phyloP scores from a whole-genome alignment of 2,888 invertebrate species.

The Hyppa rectilinea region DNA sequence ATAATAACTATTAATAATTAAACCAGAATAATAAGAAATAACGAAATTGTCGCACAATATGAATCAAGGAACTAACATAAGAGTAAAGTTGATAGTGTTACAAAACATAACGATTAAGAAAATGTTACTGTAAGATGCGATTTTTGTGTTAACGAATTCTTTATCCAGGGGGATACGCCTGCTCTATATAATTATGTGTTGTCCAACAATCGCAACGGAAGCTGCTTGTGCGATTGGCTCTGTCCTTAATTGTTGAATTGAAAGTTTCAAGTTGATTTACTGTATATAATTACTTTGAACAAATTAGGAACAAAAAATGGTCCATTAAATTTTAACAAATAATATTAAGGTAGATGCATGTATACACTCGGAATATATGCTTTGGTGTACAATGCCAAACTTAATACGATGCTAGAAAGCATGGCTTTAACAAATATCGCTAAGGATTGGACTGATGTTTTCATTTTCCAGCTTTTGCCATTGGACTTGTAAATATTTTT shows the following conservation, averaged over 20 bases:
- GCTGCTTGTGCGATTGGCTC: constrained; percentile 53
- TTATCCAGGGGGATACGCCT: constrained; percentile 62
- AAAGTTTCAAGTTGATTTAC: constrained; percentile 73
- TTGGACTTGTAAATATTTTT: constrained; percentile 87
- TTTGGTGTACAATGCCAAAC: constrained; percentile 86
- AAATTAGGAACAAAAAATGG: constrained; percentile 87
- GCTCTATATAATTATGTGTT: constrained; percentile 64
- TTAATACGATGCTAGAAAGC: constrained; percentile 81
- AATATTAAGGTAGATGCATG: constrained; percentile 83
- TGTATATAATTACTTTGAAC: constrained; percentile 83
- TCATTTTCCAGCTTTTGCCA: constrained; percentile 77
- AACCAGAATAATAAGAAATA: constrained; percentile 73
- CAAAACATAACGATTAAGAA: constrained; percentile 77
- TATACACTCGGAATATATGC: constrained; percentile 81
- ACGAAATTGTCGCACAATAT: constrained; percentile 89
- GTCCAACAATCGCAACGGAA: constrained; percentile 60
- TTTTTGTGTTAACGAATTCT: constrained; percentile 58
- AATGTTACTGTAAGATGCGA: constrained; percentile 70
- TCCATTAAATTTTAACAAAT: constrained; percentile 87
- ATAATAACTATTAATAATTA: constrained; percentile 77
- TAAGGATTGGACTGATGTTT: constrained; percentile 82
- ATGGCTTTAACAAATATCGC: constrained; percentile 82
- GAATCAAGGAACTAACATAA: constrained; percentile 87
- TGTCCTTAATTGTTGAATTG: constrained; percentile 66
- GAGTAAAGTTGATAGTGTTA: constrained; percentile 81